Evolutionary conservation across 2,113 vertebrate genomes (phyloP), one percentile per base, ranked within the genome.

Genomic region (Antennarius striatus): DNA sequence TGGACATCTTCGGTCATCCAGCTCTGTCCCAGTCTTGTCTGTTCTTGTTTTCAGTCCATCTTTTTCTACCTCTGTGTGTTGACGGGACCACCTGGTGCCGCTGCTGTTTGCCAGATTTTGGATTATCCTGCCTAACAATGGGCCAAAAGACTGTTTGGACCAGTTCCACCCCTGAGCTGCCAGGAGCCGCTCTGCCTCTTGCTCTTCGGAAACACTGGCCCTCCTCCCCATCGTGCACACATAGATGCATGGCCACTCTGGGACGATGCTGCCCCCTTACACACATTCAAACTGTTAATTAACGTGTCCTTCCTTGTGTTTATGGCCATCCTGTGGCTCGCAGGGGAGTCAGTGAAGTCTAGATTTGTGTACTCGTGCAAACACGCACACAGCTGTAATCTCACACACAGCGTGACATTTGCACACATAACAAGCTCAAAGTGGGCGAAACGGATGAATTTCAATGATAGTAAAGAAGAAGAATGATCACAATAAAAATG

Each of bases 241-340:
- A 68, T 79, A 70, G 81, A 82, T 57, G 70, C 83, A 71, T 42
- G 71, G 62, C 56, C 65, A 39, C 72, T 54, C 45, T 50, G 75
- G 82, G 69, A 80, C 15, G 52, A 77, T n/a, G 66, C 42, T 55
- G 52, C 73, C 71, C 51, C 75, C 69, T 56, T 59, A 61, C 78
- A 77, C 79, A 63, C 67, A 77, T 71, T 78, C 65, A 77, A 59
- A 80, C 55, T 56, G 68, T 84, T 90, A 89, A 89, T 91, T 89
- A 88, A 85, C 76, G 66, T 74, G 79, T 81, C 82, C 87, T 84
- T 81, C 82, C 87, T 84, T 88, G 88, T 74, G 72, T 87, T 90
- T 83, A 86, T 80, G 81, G 77, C 79, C 62, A 74, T 79, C 75
- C 68, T 82, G 74, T 40, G 56, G 76, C 52, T 66, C 84, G 70